Evolutionary conservation across 2,113 vertebrate genomes (phyloP).

Genomic region (Perca schrenkii): DNA sequence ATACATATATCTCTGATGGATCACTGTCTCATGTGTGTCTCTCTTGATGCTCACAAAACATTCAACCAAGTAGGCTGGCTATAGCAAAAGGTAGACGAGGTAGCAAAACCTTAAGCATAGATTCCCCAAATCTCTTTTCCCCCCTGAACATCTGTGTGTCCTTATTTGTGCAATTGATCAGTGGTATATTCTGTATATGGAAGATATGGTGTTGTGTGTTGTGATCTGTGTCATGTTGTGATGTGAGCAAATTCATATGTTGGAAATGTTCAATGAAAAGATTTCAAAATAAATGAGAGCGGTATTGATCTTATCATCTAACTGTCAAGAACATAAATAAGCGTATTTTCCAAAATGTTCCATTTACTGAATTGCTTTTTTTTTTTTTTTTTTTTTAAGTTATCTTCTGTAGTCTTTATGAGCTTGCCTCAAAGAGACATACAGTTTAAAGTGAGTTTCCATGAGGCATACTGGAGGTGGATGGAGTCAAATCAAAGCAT

Average conservation of each 20-base stretch:
- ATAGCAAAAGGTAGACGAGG: too few relatives aligned
- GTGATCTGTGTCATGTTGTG: background rate
- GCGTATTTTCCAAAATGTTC: background rate
- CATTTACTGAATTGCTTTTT: background rate
- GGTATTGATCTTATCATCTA: background rate
- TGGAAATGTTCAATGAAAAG: background rate
- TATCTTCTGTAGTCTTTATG: background rate
- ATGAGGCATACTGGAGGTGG: too few relatives aligned
- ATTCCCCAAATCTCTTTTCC: too few relatives aligned
- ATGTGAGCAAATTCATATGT: background rate
- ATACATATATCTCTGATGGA: background rate
- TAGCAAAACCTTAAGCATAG: too few relatives aligned
- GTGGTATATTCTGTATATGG: background rate
- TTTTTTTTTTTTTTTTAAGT: background rate
- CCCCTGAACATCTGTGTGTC: background rate
- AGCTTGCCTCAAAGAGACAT: background rate
- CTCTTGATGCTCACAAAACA: background rate
- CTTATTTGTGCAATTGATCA: background rate
- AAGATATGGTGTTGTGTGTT: too few relatives aligned
- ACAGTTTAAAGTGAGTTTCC: background rate
- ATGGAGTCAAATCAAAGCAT: slow-evolving; percentile 1
- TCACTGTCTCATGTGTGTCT: background rate
- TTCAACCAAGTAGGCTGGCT: background rate
- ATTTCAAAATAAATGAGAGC: background rate
- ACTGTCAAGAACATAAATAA: background rate